A percentile compares a stretch with the other conserved stretches of the same genome.
Conservation (phyloP, 2,888 invertebrate species). For the Cephus runcator region DNA sequence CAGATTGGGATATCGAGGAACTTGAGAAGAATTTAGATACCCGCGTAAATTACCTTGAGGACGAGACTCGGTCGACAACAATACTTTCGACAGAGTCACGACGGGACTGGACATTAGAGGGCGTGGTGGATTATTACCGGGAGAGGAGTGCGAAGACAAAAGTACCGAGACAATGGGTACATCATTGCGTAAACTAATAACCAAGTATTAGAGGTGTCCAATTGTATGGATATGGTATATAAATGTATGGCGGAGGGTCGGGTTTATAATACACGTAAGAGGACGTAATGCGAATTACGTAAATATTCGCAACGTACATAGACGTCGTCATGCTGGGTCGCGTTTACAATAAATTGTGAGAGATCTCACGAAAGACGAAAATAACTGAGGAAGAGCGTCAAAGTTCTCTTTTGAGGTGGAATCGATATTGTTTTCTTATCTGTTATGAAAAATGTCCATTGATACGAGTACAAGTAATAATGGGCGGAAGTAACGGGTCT, state of each 20-base stretch:
- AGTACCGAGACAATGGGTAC: slow-evolving; percentile 1
- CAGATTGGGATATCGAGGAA: background rate
- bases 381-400: background rate
- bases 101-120: background rate
- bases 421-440: background rate
- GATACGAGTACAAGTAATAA: background rate
- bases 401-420: background rate
- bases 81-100: background rate
- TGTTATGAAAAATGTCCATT: background rate
- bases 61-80: background rate
- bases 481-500: background rate
- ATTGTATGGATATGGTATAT: background rate
- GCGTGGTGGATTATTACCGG: background rate
- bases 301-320: background rate
- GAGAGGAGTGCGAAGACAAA: background rate
- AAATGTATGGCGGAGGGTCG: background rate
- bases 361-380: background rate
- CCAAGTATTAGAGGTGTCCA: background rate
- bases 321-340: background rate
- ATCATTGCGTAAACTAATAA: slow-evolving; percentile 4
- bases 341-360: background rate
- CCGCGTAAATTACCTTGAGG: background rate
- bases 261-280: background rate
- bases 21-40: background rate
- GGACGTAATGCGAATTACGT: background rate